phyloP scores from a whole-genome alignment of 2,888 invertebrate species.

The Plagodis pulveraria region DNA sequence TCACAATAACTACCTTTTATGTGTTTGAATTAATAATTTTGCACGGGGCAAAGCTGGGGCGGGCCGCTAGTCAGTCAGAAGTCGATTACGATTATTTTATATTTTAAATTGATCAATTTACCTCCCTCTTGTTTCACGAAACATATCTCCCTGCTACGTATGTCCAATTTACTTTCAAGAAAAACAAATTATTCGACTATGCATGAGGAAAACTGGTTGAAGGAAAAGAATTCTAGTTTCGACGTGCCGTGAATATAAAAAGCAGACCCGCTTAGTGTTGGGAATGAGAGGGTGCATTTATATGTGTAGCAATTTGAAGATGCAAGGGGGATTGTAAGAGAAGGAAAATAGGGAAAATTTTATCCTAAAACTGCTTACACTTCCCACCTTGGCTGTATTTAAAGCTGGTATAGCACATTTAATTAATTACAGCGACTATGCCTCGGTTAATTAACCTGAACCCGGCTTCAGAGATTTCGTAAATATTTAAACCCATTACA shows the following conservation, averaged over 20 bases:
- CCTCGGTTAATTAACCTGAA: constrained; percentile 23
- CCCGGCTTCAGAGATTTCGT: constrained; percentile 17
- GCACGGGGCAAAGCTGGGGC: too few species aligned
- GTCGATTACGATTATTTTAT: too few species aligned
- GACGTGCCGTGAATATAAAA: background rate
- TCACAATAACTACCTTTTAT: too few species aligned
- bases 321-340: background rate
- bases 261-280: background rate
- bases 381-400: background rate
- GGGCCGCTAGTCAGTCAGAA: too few species aligned
- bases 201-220: constrained; percentile 1
- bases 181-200: background rate
- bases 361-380: constrained; percentile 10
- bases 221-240: background rate
- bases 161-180: too few species aligned
- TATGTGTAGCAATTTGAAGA: background rate
- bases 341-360: constrained; percentile 4
- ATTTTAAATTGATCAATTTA: too few species aligned
- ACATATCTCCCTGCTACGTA: too few species aligned
- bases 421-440: constrained; percentile 13
- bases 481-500: constrained; percentile 21
- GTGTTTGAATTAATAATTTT: too few species aligned
- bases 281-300: background rate
- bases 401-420: constrained; percentile 7
- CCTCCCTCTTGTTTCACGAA: too few species aligned